These are phyloP conservation scores for Rhombomys opimus DNA, from an alignment of 2,113 vertebrate genomes.

Conservation along the genomic window DNA sequence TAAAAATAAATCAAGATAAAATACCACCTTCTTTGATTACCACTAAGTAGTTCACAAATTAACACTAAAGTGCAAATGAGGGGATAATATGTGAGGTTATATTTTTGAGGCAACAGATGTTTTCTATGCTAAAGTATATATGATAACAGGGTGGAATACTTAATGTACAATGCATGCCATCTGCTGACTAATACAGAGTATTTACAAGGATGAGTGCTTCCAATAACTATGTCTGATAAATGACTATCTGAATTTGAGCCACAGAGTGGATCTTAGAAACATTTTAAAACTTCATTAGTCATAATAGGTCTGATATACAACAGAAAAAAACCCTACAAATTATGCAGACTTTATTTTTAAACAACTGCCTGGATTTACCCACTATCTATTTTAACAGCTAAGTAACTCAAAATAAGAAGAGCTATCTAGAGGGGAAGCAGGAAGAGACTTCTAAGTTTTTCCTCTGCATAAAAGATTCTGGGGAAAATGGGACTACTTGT, in stretches of 20 bases:
- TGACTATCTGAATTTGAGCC: slow-evolving; percentile 54
- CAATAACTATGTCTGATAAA: slow-evolving; percentile 77
- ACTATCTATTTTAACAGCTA: background rate
- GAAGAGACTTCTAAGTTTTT: background rate
- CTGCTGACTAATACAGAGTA: slow-evolving; percentile 87
- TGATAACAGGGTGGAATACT: slow-evolving; percentile 72
- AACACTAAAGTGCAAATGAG: slow-evolving; percentile 86
- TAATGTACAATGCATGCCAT: slow-evolving; percentile 86
- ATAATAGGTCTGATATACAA: background rate
- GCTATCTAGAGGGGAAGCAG: background rate
- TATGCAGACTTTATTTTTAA: background rate
- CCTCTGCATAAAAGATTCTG: background rate
- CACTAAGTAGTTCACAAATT: slow-evolving; percentile 86
- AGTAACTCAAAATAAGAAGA: background rate
- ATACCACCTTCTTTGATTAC: slow-evolving; percentile 83
- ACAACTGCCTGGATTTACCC: background rate
- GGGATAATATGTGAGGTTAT: slow-evolving; percentile 77
- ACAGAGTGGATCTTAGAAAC: slow-evolving; percentile 66
- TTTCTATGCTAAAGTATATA: slow-evolving; percentile 81
- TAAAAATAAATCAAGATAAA: slow-evolving; percentile 82
- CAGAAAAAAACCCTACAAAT: background rate
- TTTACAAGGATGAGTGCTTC: slow-evolving; percentile 81
- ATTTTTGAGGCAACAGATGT: slow-evolving; percentile 84
- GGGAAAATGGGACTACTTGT: background rate
- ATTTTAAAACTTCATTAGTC: slow-evolving; percentile 35